Base-by-base conservation (phyloP, 2,113 vertebrate species). In the Lonchura striata region DNA sequence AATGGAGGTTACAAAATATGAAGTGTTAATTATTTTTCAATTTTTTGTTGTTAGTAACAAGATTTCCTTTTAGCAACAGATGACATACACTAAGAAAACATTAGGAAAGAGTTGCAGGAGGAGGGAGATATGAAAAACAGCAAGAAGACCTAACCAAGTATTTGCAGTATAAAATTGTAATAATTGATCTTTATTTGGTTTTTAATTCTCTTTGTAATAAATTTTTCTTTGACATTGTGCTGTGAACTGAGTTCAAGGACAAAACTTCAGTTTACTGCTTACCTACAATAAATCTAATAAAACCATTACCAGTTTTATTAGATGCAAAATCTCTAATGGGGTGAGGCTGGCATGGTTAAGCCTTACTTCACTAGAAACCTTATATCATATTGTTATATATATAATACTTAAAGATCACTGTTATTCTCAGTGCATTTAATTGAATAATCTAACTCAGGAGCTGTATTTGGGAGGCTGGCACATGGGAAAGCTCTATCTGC, bases 71-170 rank as follows among this genome's bases (percentile, higher is more conserved):
- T 39, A 66, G 3, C 21, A 68, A 54, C 2, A 7, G 35, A 35
- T 39, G 6, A 37, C 24, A 4, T 14, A 25, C 1, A 2, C 11
- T 28, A 44, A 57, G 27, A n/a, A 0, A 2, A 15, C 0, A 4
- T 27, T 12, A 47, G 22, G 15, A 59, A 88, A 78, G 21, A 30
- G 7, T 16, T 70, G 12, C 25, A 69, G n/a, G 18, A 42, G 3
- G 6, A 56, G 11, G 16, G 35, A 71, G 23, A n/a, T 33, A 49
- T 0, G 4, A n/a, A 85, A 82, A 11, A 44, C 7, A 61, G 21
- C 13, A 79, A 63, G 18, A 64, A 91, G 8, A 1, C 22, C 80
- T 71, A 49, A 49, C 6, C 12, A 65, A 60, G 1, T 37, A 46
- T 44, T 50, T 78, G 8, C 42, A 79, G 12, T 54, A 65, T 54